phyloP scores from a whole-genome alignment of 2,888 invertebrate genomes.

The Pyrocoelia pectoralis region DNA sequence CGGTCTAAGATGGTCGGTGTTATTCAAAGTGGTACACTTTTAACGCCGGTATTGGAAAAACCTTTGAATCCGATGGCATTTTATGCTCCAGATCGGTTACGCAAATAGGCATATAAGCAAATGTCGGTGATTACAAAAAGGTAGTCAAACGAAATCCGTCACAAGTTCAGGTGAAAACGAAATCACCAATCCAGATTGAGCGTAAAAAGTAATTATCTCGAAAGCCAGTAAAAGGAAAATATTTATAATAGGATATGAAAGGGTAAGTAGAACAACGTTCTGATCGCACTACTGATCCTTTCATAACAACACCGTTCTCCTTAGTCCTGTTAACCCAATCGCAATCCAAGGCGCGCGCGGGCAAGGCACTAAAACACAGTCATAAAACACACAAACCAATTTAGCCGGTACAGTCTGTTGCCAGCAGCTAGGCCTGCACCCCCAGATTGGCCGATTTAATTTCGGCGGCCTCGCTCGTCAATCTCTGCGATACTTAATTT shows the following conservation, averaged over 20 bases:
- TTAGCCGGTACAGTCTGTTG: slow-evolving; percentile 60
- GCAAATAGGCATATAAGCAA: no score
- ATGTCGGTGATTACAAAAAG: no score
- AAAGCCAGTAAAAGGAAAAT: not conserved
- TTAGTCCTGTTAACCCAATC: slow-evolving; percentile 60
- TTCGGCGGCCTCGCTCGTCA: slow-evolving; percentile 56
- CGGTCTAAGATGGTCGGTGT: slow-evolving; percentile 39
- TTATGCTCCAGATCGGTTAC: no score
- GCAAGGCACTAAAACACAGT: slow-evolving; percentile 61
- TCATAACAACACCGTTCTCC: slow-evolving; percentile 52
- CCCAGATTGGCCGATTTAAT: slow-evolving; percentile 56
- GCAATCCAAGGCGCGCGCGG: slow-evolving; percentile 60
- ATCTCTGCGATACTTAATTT: slow-evolving; percentile 56
- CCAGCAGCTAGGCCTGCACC: slow-evolving; percentile 47
- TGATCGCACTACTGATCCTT: slow-evolving; percentile 37
- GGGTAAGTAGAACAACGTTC: slow-evolving; percentile 19
- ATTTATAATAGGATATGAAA: not conserved
- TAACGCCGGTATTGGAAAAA: no score
- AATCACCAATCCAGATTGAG: not conserved
- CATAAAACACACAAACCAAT: slow-evolving; percentile 63
- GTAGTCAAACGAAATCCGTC: not conserved
- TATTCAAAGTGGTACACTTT: slow-evolving; percentile 13
- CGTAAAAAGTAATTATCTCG: not conserved
- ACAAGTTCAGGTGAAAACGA: not conserved
- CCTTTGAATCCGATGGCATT: no score